A percentile compares a stretch with the other conserved stretches of the same genome.
These are phyloP conservation scores for Sthenelais limicola DNA, from an alignment of 2,888 invertebrate species.

Conservation along the genomic window DNA sequence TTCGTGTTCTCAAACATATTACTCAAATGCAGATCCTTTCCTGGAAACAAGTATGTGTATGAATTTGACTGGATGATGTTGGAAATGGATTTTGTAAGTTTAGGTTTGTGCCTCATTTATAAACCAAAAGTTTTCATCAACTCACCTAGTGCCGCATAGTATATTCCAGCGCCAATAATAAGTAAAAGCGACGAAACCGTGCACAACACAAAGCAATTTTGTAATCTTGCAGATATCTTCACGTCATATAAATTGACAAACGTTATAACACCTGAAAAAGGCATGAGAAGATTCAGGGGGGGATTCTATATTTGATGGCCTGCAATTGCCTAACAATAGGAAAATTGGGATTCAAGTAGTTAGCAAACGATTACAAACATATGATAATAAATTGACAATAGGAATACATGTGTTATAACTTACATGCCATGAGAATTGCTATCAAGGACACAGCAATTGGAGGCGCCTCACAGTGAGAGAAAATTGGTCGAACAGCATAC, in stretches of 20 bases:
- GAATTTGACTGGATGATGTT: not conserved
- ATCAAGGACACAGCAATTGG: not conserved
- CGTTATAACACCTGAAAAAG: not conserved
- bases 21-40: not conserved
- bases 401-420: not conserved
- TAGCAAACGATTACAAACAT: not conserved
- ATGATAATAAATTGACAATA: not conserved
- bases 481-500: slow-evolving; percentile 6
- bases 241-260: slow-evolving; percentile 13
- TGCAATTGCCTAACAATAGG: no score
- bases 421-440: slow-evolving; percentile 14
- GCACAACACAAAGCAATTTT: not conserved
- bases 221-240: not conserved
- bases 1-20: slow-evolving; percentile 6
- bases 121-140: not conserved
- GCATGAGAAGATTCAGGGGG: not conserved
- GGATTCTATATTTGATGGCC: no score
- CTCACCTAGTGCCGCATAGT: slow-evolving; percentile 20
- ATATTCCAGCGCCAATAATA: not conserved
- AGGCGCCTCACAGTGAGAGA: not conserved
- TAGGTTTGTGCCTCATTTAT: not conserved
- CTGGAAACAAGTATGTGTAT: not conserved
- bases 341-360: no score
- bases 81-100: not conserved
- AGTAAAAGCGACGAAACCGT: not conserved